phyloP scores from a whole-genome alignment of 1,140 invertebrate genomes.

The Chymomyza costata region DNA sequence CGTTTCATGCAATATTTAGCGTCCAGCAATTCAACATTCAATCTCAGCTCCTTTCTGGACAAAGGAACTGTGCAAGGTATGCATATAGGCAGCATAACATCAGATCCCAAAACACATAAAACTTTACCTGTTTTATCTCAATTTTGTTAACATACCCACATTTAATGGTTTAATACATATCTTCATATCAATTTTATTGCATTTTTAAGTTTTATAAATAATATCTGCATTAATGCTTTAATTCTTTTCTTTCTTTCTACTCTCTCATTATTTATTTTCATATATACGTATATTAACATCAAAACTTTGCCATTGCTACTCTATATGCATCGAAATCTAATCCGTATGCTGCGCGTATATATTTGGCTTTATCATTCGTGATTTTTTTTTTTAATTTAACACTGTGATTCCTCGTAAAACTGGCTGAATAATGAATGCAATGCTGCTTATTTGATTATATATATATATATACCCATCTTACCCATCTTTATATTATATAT shows the following conservation, averaged over 20 bases:
- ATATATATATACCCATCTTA: neutral
- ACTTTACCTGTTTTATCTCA: neutral
- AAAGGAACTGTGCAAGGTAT: conserved; percentile 97
- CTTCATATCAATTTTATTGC: conserved; percentile 18
- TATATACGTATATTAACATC: conserved; percentile 1
- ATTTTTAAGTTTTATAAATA: neutral
- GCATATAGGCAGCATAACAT: too few relatives aligned
- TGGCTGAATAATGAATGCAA: conserved; percentile 33
- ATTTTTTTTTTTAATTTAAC: conserved; percentile 29
- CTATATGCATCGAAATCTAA: conserved; percentile 1
- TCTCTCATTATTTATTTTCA: conserved; percentile 10
- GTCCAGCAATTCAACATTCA: conserved; percentile 99
- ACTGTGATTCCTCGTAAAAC: conserved; percentile 28
- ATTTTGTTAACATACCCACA: conserved; percentile 26
- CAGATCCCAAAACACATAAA: conserved; percentile 10
- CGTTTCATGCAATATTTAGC: conserved; percentile 99
- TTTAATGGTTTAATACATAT: conserved; percentile 21
- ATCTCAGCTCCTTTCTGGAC: conserved; percentile 97
- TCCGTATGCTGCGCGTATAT: conserved; percentile 51
- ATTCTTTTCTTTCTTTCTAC: conserved; percentile 36
- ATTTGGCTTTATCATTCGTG: conserved; percentile 52
- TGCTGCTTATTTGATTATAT: conserved; percentile 38
- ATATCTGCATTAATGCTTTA: conserved; percentile 37
- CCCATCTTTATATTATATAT: conserved; percentile 15
- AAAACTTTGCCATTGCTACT: conserved; percentile 2